These are phyloP conservation scores for Gnatocerus cornutus DNA, from an alignment of 2,888 invertebrate species.

Conservation along the genomic window DNA sequence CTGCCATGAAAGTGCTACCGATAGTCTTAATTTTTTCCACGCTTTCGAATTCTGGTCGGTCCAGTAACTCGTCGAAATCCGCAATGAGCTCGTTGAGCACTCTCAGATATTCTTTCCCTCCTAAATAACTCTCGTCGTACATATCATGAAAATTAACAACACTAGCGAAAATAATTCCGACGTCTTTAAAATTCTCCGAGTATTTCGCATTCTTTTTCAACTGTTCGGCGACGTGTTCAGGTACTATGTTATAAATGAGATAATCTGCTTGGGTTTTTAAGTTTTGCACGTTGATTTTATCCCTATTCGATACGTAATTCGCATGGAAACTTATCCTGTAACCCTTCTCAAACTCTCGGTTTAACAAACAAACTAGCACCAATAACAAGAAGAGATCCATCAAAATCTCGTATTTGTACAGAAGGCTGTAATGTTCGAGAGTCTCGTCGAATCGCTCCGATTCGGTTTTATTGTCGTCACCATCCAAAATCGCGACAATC, in stretches of 20 bases:
- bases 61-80: constrained; percentile 95
- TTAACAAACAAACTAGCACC: constrained; percentile 92
- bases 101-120: constrained; percentile 94
- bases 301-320: constrained; percentile 90
- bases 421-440: constrained; percentile 46
- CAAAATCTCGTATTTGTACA: constrained; percentile 82
- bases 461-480: constrained; percentile 27
- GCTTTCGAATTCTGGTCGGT: constrained; percentile 85
- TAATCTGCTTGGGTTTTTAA: constrained; percentile 98
- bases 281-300: constrained; percentile 90
- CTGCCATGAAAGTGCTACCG: constrained; percentile 98
- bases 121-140: constrained; percentile 97
- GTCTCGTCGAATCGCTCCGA: constrained; percentile 16
- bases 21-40: constrained; percentile 99
- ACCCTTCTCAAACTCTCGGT: constrained; percentile 96
- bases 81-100: constrained; percentile 97
- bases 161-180: constrained; percentile 95
- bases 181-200: constrained; percentile 94
- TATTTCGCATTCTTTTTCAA: constrained; percentile 94
- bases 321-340: constrained; percentile 95
- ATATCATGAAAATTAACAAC: constrained; percentile 98
- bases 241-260: constrained; percentile 97
- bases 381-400: constrained; percentile 88
- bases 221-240: constrained; percentile 94
- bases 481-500: constrained; percentile 28